phyloP scores from a whole-genome alignment of 1,140 invertebrate species.

The Cryptotermes secundus region DNA sequence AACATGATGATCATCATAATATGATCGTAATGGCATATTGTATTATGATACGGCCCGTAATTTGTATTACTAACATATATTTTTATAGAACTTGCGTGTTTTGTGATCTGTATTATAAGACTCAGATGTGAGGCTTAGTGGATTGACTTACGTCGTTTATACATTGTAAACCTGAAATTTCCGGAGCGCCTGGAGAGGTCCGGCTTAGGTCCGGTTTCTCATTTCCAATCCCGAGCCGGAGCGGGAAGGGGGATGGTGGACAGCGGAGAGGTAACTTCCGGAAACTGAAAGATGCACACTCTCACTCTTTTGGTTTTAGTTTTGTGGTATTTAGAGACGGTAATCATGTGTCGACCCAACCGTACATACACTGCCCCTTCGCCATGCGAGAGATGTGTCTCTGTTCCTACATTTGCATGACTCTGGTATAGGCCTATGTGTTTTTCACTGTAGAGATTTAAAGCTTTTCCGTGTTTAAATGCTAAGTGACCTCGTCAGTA shows the following conservation, averaged over 20 bases:
- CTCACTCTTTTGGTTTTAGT: not conserved
- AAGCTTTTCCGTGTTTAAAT: no score
- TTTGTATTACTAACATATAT: no score
- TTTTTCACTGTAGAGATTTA: no score
- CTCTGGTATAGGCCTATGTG: no score
- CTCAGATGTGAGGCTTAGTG: not conserved
- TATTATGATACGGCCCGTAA: no score
- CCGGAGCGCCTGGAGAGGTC: not conserved
- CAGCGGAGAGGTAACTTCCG: not conserved
- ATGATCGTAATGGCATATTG: no score
- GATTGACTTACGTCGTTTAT: not conserved
- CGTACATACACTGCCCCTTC: not conserved
- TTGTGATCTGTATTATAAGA: no score
- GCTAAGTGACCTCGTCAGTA: no score
- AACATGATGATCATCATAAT: no score
- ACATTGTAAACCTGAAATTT: not conserved
- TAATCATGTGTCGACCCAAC: not conserved
- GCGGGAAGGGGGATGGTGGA: not conserved
- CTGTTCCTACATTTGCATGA: no score
- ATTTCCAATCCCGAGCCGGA: not conserved
- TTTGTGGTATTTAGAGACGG: not conserved
- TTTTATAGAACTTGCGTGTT: no score
- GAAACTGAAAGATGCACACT: not conserved
- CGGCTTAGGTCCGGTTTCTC: constrained; percentile 9
- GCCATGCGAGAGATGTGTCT: no score